Base-by-base conservation (phyloP, 2,113 vertebrate species). In the Siniperca chuatsi region DNA sequence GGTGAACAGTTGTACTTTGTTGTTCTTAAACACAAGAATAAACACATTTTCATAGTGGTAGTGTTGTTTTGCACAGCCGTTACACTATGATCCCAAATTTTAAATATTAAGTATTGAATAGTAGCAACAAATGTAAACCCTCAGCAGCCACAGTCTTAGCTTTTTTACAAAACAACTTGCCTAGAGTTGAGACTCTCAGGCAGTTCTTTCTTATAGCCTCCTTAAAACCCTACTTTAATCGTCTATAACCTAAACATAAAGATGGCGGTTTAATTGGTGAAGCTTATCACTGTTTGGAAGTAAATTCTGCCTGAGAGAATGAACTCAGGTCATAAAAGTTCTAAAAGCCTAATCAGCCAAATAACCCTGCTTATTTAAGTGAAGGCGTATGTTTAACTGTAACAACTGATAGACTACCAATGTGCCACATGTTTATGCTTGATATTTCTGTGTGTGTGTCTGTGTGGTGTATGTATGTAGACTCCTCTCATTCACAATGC, bases 401-500 rank as follows among this genome's bases (percentile, higher is more conserved):
- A 16, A 72, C 50, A 35, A 33, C 6, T 11, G 35, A 67, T 10
- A 13, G 4, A 58, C 37, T 54, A 8, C 10, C 21, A 12, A 4
- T 29, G 58, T 70, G 6, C 42, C 8, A 20, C 21, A 23, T 64
- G 62, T 44, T 58, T 50, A n/a, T 54, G 25, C 23, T 40, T 75
- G 11, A 85, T 83, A 20, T 79, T 13, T 75, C 0, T 73, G 8
- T 57, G 18, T 69, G 33, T 68, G 21, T 76, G 48, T 79, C n/a
- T 76, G 48, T 58, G 23, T 78, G 20, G 54, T 23, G 54, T 8
- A 54, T 54, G 60, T 77, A 8, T 73, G 55, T 52, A 95, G 94
- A 82, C 91, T 95, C 20, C 91, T 93, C 76, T 87, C 87, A 33
- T 95, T 95, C 69, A 87, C 91, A 64, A 92, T 95, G 93, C 87